Conservation (phyloP, 2,888 invertebrate genomes). For the Scaptomyza polygonia region DNA sequence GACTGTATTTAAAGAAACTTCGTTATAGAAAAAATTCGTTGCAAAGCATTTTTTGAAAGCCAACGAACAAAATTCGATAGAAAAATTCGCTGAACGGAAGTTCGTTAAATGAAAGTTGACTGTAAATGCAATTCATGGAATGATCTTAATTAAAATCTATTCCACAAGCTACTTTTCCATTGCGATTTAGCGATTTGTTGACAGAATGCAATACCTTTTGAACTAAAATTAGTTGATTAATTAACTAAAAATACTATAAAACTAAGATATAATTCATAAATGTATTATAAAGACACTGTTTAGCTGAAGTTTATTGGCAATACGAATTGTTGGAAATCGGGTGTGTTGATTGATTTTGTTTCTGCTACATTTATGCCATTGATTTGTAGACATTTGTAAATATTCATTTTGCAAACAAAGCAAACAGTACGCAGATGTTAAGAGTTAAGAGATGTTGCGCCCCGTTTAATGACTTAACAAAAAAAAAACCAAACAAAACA, state of each 20-base stretch:
- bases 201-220: background rate
- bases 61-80: too few species aligned
- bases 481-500: slow-evolving; percentile 28
- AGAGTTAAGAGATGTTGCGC: slow-evolving; percentile 4
- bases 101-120: too few species aligned
- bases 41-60: too few species aligned
- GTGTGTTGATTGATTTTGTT: slow-evolving; percentile 1
- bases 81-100: too few species aligned
- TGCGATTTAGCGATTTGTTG: background rate
- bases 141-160: background rate
- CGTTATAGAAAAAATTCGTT: too few species aligned
- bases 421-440: slow-evolving; percentile 16
- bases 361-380: slow-evolving; percentile 37
- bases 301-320: slow-evolving; percentile 17
- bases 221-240: slow-evolving; percentile 10
- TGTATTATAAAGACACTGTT: background rate
- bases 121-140: background rate
- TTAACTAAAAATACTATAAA: background rate
- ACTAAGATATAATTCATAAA: background rate
- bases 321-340: background rate
- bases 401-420: slow-evolving; percentile 38
- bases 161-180: background rate
- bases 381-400: slow-evolving; percentile 32
- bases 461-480: slow-evolving; percentile 49
- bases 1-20: too few species aligned